Evolutionary conservation across 2,797 vertebrate species (phyloP).

Genomic region (Taeniopygia guttata): DNA sequence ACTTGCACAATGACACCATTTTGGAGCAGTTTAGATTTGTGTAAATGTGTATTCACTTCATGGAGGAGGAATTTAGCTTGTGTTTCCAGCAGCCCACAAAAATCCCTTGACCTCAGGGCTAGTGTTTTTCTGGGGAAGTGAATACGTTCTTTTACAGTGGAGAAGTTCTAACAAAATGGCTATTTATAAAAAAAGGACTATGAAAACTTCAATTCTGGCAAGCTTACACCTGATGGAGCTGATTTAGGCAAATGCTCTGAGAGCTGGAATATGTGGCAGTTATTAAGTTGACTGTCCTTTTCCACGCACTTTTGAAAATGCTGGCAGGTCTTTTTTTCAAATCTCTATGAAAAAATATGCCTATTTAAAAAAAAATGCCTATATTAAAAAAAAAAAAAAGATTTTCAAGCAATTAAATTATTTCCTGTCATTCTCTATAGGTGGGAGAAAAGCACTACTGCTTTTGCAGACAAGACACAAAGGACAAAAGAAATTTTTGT

Average conservation of each 20-base stretch:
- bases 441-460: background rate
- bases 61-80: background rate
- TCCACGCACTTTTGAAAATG: background rate
- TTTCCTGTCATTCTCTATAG: background rate
- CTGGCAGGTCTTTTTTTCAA: background rate
- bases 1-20: background rate
- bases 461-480: conserved; percentile 7
- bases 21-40: background rate
- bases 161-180: conserved; percentile 12
- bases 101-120: background rate
- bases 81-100: background rate
- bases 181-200: background rate
- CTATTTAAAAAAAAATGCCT: background rate
- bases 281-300: background rate
- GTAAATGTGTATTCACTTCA: background rate
- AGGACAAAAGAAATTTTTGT: conserved; percentile 42
- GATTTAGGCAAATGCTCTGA: background rate
- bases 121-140: conserved; percentile 1
- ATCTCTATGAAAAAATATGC: background rate
- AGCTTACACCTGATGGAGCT: background rate
- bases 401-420: background rate
- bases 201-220: background rate
- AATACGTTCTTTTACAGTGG: background rate
- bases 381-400: background rate
- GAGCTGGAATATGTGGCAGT: background rate